Percentiles rank a stretch among this genome's conserved stretches.
Conservation (phyloP, 2,113 vertebrate species). For the Anoura caudifer region DNA sequence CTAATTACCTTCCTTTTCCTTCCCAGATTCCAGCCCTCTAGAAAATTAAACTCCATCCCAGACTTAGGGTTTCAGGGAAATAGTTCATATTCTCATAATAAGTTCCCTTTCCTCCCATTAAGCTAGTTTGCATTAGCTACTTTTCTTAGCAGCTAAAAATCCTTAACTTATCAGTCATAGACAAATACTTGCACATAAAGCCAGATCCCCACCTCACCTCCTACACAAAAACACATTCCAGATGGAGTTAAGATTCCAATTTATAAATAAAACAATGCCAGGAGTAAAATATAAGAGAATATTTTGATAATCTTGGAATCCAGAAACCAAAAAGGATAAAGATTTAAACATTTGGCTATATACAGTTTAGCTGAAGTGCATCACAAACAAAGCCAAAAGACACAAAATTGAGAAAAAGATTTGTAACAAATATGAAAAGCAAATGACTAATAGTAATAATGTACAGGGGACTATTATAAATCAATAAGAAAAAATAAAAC, state of each 20-base stretch:
- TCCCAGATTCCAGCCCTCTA: neutral
- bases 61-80: neutral
- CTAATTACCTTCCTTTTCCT: neutral
- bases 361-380: neutral
- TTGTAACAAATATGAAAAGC: neutral
- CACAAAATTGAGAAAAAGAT: neutral
- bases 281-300: neutral
- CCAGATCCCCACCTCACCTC: neutral
- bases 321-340: neutral
- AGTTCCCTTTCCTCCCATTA: neutral
- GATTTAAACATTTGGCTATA: neutral
- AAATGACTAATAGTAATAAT: constrained; percentile 3
- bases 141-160: neutral
- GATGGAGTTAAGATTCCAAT: neutral
- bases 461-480: neutral
- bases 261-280: neutral
- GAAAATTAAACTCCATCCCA: constrained; percentile 1
- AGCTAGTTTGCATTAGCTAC: neutral
- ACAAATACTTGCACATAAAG: neutral
- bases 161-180: neutral
- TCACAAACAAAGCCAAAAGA: neutral
- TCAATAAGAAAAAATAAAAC: neutral
- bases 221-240: neutral
- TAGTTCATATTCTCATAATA: neutral
- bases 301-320: neutral